phyloP scores from a whole-genome alignment of 2,113 vertebrate species.

The Rhodinocichla rosea region DNA sequence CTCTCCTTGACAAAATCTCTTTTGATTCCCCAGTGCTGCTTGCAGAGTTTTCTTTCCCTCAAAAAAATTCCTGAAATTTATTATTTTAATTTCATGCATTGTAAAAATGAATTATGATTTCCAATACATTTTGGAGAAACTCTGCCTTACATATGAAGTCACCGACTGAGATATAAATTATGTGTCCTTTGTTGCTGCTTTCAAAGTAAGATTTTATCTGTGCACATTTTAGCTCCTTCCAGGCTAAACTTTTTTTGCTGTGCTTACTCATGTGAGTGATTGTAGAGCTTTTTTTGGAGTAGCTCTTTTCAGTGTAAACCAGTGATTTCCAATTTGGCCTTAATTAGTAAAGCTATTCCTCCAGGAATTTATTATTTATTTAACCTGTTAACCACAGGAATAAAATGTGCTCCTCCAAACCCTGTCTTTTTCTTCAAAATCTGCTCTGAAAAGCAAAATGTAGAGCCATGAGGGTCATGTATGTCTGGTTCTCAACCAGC shows the following conservation, averaged over 20 bases:
- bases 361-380: background rate
- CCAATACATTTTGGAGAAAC: background rate
- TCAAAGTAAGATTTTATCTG: slow-evolving; percentile 33
- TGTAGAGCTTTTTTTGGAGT: background rate
- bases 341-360: background rate
- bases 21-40: background rate
- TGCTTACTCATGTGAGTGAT: background rate
- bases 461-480: background rate
- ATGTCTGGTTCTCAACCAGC: background rate
- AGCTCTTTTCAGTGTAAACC: background rate
- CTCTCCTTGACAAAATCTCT: background rate
- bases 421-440: background rate
- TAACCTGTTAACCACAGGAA: background rate
- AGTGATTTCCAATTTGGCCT: background rate
- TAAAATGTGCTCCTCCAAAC: background rate
- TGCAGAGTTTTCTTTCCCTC: background rate
- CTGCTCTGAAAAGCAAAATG: background rate
- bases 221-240: background rate
- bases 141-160: slow-evolving; percentile 6
- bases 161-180: background rate
- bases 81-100: slow-evolving; percentile 16
- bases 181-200: background rate
- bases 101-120: slow-evolving; percentile 41
- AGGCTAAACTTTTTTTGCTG: background rate
- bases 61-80: background rate